Evolutionary conservation across 2,888 invertebrate species (phyloP).

Genomic region (Amphimallon solstitiale): DNA sequence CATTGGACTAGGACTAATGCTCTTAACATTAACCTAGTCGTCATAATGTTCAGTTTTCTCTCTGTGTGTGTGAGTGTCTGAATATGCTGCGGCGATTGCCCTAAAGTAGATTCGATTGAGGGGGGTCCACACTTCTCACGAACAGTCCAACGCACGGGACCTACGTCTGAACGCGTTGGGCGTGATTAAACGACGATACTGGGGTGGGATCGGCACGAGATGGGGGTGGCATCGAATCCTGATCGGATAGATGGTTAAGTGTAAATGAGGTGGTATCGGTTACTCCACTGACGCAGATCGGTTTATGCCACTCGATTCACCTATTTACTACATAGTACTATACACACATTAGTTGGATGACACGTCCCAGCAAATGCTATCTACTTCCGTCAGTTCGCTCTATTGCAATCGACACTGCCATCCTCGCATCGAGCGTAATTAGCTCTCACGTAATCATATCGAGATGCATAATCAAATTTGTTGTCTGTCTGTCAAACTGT

Average conservation of each 20-base stretch:
- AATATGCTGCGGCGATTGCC: background rate
- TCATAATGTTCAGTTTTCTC: too few species aligned
- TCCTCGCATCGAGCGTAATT: background rate
- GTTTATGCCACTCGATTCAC: too few species aligned
- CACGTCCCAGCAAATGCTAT: background rate
- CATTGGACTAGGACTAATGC: slow-evolving; percentile 60
- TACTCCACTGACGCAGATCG: too few species aligned
- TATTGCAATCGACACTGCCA: too few species aligned
- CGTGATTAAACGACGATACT: background rate
- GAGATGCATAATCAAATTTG: too few species aligned
- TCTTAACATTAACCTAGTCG: slow-evolving; percentile 58
- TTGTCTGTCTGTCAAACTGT: too few species aligned
- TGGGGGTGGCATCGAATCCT: background rate
- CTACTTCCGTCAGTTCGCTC: background rate
- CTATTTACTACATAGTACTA: background rate
- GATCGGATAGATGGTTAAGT: background rate
- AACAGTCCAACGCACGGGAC: background rate
- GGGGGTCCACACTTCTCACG: slow-evolving; percentile 7
- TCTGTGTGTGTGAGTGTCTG: background rate
- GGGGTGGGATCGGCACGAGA: background rate
- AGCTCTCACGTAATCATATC: background rate
- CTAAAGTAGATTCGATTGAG: slow-evolving; percentile 25
- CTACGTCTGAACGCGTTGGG: background rate
- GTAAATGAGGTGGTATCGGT: too few species aligned
- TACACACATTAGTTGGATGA: background rate